Evolutionary conservation across 2,888 invertebrate genomes (phyloP).

Genomic region (Oeneis ivallda): DNA sequence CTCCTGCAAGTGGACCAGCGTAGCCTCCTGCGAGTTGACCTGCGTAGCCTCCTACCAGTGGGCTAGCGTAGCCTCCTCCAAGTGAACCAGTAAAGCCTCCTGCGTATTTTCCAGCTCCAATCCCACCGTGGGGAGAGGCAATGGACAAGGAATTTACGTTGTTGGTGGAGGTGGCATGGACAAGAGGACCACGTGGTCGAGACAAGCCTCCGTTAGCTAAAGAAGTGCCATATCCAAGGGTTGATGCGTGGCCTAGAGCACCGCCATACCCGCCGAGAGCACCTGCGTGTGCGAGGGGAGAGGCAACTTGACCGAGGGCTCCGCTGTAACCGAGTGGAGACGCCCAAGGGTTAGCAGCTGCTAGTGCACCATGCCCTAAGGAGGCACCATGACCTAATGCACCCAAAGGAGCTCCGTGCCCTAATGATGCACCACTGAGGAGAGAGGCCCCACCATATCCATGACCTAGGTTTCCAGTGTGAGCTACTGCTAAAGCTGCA

Average conservation of each 20-base stretch:
- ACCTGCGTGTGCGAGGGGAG: conserved; percentile 34
- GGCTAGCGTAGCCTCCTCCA: conserved; percentile 12
- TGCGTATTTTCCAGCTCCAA: conserved; percentile 9
- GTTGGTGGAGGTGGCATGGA: conserved; percentile 25
- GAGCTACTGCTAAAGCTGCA: conserved; percentile 68
- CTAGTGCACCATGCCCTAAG: conserved; percentile 29
- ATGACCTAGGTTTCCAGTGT: conserved; percentile 72
- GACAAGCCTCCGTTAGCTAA: conserved; percentile 40
- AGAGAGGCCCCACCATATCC: conserved; percentile 40
- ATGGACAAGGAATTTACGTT: conserved; percentile 22
- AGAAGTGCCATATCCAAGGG: conserved; percentile 21
- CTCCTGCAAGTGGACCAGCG: conserved; percentile 5
- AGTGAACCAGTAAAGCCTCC: conserved; percentile 20
- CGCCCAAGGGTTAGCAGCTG: conserved; percentile 41
- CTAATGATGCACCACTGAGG: conserved; percentile 23
- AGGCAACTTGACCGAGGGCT: conserved; percentile 29
- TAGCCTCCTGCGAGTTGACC: conserved; percentile 1
- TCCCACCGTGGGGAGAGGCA: conserved; percentile 11
- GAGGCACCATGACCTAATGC: conserved; percentile 25
- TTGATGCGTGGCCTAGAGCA: conserved; percentile 24
- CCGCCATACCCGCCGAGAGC: conserved; percentile 39
- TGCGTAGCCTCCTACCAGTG: background rate
- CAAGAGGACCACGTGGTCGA: conserved; percentile 30
- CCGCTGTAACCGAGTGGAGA: conserved; percentile 46
- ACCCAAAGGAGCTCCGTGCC: conserved; percentile 34